Base-by-base conservation (phyloP, 2,888 invertebrate genomes). In the Aphodius granarius region DNA sequence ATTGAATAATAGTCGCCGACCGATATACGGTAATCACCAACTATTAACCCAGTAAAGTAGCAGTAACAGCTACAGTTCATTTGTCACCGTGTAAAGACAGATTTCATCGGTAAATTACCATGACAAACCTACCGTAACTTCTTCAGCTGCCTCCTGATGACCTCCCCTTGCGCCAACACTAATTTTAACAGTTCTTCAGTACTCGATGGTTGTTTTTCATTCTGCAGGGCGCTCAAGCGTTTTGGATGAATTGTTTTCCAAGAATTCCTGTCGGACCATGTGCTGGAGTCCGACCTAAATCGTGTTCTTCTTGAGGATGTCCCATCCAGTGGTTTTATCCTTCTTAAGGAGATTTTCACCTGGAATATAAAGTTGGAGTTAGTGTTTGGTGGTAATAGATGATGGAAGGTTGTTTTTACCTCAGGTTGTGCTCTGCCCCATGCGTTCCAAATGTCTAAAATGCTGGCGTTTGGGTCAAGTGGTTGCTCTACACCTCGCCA, bases 401-500 rank as follows among this genome's bases (percentile, higher is more conserved):
- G n/a, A 72, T 72, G 22, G 17, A 22, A n/a, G n/a, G n/a, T n/a
- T n/a, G n/a, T n/a, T n/a, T 13, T n/a, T 63, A 91, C 92, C 86
- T 93, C 92, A 83, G 89, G 88, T 86, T 91, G 89, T 76, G 92
- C 91, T 81, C 91, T 90, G 75, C 94, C 95, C 95, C 95, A 95
- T 21, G 94, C 93, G 77, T 92, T 92, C 89, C 95, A 91, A 72
- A 95, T 93, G 83, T 94, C 94, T 75, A 95, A 88, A 78, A 95
- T 93, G 75, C 92, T 91, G 71, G 93, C 92, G 81, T 92, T 91
- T 23, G 92, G 91, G 75, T 91, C 93, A 79, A 94, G 87, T 72
- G 91, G 93, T 81, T 92, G 91, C 87, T 94, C 95, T 76, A 95
- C 93, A 81, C 94, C 93, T 84, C 94, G 89, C 94, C 94, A 92